Conservation (phyloP, 2,888 invertebrate genomes). For the Oscheius sp. region DNA sequence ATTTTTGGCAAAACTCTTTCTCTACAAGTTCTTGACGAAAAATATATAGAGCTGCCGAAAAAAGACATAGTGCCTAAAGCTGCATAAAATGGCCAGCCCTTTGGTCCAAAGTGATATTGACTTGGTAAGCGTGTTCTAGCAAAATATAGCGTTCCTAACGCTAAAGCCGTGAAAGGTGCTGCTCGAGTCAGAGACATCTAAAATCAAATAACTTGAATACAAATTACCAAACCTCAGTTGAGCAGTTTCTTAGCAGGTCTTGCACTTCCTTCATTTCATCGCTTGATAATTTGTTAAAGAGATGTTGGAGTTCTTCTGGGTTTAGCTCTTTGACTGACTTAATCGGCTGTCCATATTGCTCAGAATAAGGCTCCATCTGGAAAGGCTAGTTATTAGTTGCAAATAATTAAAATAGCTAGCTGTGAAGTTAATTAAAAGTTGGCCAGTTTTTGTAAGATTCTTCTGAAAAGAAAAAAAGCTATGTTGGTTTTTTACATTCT, state of each 20-base stretch:
- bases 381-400: not conserved
- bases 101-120: slow-evolving; percentile 62
- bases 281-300: slow-evolving; percentile 56
- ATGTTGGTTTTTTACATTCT: too few species aligned
- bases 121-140: slow-evolving; percentile 58
- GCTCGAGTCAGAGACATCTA: slow-evolving; percentile 59
- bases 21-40: slow-evolving; percentile 55
- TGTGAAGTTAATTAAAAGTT: too few species aligned
- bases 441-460: too few species aligned
- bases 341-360: not conserved
- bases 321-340: slow-evolving; percentile 31
- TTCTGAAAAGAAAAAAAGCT: not conserved
- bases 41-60: slow-evolving; percentile 50
- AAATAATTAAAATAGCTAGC: too few species aligned
- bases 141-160: slow-evolving; percentile 57
- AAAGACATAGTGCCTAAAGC: slow-evolving; percentile 60
- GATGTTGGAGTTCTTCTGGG: slow-evolving; percentile 49
- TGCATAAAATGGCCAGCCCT: slow-evolving; percentile 64
- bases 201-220: slow-evolving; percentile 1
- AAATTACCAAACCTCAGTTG: slow-evolving; percentile 44
- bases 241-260: slow-evolving; percentile 52
- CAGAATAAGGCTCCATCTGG: slow-evolving; percentile 4
- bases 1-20: slow-evolving; percentile 57
- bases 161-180: slow-evolving; percentile 55
- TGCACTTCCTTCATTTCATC: slow-evolving; percentile 59